phyloP scores from a whole-genome alignment of 64 coral and sea anemone species.

The Orbicella faveolata region DNA sequence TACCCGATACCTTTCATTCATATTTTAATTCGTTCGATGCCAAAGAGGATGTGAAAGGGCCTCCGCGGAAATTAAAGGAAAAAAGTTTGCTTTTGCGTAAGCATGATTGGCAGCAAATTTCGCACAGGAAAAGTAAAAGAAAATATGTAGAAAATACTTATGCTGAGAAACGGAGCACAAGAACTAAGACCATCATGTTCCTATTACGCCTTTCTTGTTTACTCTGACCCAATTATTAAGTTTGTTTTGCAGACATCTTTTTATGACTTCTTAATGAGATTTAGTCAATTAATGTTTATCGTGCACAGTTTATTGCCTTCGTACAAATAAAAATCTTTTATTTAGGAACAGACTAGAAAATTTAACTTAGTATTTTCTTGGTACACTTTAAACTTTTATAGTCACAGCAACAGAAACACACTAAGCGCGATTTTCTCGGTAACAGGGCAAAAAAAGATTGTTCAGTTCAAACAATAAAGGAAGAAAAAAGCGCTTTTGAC shows the following conservation, averaged over 20 bases:
- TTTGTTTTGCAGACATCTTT: slow-evolving; percentile 14
- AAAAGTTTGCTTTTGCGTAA: neutral
- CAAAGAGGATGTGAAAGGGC: neutral
- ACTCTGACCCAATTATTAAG: slow-evolving; percentile 12
- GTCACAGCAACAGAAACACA: neutral
- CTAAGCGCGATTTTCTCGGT: neutral
- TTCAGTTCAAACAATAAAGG: neutral
- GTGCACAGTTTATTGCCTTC: neutral
- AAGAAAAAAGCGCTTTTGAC: neutral
- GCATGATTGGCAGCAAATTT: neutral
- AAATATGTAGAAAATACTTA: neutral
- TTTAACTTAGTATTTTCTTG: neutral
- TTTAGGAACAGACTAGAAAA: neutral
- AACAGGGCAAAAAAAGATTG: neutral
- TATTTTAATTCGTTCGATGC: slow-evolving; percentile 5
- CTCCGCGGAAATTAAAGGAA: slow-evolving; percentile 14
- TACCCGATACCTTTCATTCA: neutral
- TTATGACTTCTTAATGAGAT: slow-evolving; percentile 25
- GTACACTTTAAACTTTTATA: neutral
- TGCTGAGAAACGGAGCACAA: no score
- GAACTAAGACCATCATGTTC: neutral
- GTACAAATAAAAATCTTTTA: neutral
- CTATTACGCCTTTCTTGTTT: neutral
- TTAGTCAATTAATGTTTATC: slow-evolving; percentile 2
- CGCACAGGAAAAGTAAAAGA: neutral